Base-by-base conservation (phyloP, 2,113 vertebrate species). In the Trinectes maculatus region DNA sequence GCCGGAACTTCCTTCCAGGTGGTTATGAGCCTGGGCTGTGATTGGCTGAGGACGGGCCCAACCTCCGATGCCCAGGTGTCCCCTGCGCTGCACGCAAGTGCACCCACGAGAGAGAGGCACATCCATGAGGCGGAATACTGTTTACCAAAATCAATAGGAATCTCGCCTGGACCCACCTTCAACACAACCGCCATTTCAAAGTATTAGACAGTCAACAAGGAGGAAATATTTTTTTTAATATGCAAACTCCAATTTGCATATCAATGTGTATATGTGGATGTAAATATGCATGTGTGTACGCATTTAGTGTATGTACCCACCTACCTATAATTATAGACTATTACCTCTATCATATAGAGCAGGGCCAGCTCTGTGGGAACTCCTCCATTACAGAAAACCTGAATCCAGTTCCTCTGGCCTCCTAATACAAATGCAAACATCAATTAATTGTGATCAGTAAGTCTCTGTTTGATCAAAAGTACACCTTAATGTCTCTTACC, bases 1-100 rank as follows among this genome's bases (percentile, higher is more conserved):
- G 93, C 77, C 25, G 98, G 97, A 71, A 99, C 98, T 65, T 93
- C 92, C 76, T 95, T 83, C 97, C 96, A 98, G 9, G 95, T 96
- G 71, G 96, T 98, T 91, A 99, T 97, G 59, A 99, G 92, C 37
- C 93, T 92, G 6, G 97, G 98, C 6, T 85, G 69, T 58, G 89
- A 93, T 85, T 87, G 91, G 85, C 95, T 96, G 49, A 96, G 86
- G 44, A 96, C 92, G 0, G 93, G 93, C 26, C 94, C 97, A 53
- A 99, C 93, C 84, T 98, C 98, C 2, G 97, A 98, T 53, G 96
- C 95, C 98, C 98, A 99, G 0, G 96, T 98, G 73, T 99, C 96
- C 22, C 98, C 98, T 10, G 94, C 82, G 84, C 91, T 95, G 87
- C 94, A 94, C 2, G 96, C 94, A 48, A 99, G 84, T 0, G 96